Base-by-base conservation (phyloP, 2,888 invertebrate species). In the Drosophila paranaensis region DNA sequence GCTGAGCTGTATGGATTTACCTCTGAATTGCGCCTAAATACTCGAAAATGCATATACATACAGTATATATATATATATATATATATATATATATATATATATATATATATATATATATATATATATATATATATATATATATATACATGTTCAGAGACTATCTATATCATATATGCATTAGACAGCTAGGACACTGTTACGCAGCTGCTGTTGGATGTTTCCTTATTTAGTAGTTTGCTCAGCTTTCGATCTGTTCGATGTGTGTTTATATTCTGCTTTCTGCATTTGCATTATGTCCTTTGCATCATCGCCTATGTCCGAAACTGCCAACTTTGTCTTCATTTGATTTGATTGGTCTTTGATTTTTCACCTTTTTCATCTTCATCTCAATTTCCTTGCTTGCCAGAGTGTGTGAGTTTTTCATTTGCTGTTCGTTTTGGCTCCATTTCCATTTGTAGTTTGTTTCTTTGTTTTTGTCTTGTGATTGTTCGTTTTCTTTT, bases 141-240 rank as follows among this genome's bases (percentile, higher is more conserved):
- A 13, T 43, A 14, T 20, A 20, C 13, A 25, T 27, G 1, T 25
- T 20, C 13, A n/a, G 27, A 27, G 33, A 50, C 0, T 16, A 14
- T 5, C 27, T 27, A 27, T 0, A 3, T 13, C 20, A 20, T 40
- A n/a, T 25, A 45, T 20, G 20, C 20, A 1, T 20, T 20, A 1
- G 20, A 20, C 20, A 20, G 20, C 2, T 20, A 20, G 20, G 20
- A 20, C 20, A 20, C 20, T 20, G 67, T 53, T 70, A 56, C 60
- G 50, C 51, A 46, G 70, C 69, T 53, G 40, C 37, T 35, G 37
- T 27, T 42, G 8, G 30, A n/a, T 30, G 37, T 25, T 4, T 27
- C 25, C 8, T 40, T 35, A 16, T 25, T n/a, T n/a, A 37, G 30
- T 61, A n/a, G 11, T 10, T 42, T 2, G 39, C 45, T 39, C 30